Evolutionary conservation across 2,113 vertebrate species (phyloP).

Genomic region (Brienomyrus longianalis): DNA sequence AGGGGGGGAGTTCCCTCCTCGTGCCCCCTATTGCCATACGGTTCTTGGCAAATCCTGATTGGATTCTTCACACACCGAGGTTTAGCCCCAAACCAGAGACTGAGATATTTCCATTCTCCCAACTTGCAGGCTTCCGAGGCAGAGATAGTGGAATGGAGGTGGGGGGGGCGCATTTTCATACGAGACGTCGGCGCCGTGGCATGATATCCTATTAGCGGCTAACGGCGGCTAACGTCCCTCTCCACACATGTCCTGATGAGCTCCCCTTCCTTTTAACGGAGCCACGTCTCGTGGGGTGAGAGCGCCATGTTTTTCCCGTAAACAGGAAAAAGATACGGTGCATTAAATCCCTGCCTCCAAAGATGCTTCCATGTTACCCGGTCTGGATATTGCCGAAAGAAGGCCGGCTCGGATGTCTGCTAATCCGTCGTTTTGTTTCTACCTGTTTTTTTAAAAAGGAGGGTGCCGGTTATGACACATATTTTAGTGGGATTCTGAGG

Average conservation of each 20-base stretch:
- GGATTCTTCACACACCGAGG: conserved; percentile 18
- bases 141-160: conserved; percentile 20
- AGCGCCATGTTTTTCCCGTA: conserved; percentile 15
- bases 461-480: neutral
- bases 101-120: neutral
- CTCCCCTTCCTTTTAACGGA: conserved; percentile 50
- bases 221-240: conserved; percentile 33
- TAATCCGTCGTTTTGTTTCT: neutral
- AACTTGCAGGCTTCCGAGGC: neutral
- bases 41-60: neutral
- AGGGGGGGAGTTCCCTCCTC: neutral
- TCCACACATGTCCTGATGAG: conserved; percentile 44
- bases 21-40: neutral
- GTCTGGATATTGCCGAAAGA: neutral
- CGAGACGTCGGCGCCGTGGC: conserved; percentile 24
- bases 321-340: neutral
- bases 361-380: neutral
- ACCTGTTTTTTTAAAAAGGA: neutral
- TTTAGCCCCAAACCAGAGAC: conserved; percentile 17
- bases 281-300: conserved; percentile 37
- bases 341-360: neutral
- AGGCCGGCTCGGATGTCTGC: neutral
- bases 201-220: conserved; percentile 25
- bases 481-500: neutral
- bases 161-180: conserved; percentile 10